Percentiles rank a stretch among this genome's conserved stretches.
Conservation (phyloP, 2,797 vertebrate species). For the Malacoctenus gilli region DNA sequence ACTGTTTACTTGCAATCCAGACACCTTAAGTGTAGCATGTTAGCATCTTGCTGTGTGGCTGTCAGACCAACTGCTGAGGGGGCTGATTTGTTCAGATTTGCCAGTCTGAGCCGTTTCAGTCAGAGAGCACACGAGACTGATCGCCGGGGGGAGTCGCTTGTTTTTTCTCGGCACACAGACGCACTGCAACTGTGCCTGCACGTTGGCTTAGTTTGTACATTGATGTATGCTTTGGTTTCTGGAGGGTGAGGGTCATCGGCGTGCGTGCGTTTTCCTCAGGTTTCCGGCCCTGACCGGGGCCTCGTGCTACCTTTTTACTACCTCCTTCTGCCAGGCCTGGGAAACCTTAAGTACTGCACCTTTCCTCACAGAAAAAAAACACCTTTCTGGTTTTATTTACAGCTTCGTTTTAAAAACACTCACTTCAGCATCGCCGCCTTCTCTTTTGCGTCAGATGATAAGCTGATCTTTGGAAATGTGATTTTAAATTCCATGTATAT, state of each 20-base stretch:
- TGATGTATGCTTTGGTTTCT: conserved; percentile 58
- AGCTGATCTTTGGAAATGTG: conserved; percentile 29
- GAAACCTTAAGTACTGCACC: conserved; percentile 71
- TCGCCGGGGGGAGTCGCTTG: neutral
- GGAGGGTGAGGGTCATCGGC: conserved; percentile 56
- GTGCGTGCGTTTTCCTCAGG: conserved; percentile 75
- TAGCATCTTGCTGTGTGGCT: conserved; percentile 11
- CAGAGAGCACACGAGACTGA: conserved; percentile 13
- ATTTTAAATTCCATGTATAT: conserved; percentile 57
- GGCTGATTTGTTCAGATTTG: conserved; percentile 47
- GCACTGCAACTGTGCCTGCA: conserved; percentile 50
- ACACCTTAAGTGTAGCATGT: conserved; percentile 43
- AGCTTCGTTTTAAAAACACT: conserved; percentile 31
- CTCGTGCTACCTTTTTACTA: conserved; percentile 80
- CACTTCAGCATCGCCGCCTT: conserved; percentile 38
- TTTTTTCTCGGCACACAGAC: conserved; percentile 34
- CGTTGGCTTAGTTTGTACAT: conserved; percentile 37
- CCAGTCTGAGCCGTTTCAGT: conserved; percentile 16
- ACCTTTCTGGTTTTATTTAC: conserved; percentile 53
- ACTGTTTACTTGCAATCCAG: conserved; percentile 18
- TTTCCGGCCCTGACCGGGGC: conserved; percentile 61
- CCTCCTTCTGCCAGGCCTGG: conserved; percentile 76
- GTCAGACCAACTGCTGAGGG: conserved; percentile 21
- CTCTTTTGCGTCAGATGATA: conserved; percentile 45
- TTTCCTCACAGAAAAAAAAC: conserved; percentile 61